Conservation (phyloP, 2,797 vertebrate species). For the Cossypha dichroa region DNA sequence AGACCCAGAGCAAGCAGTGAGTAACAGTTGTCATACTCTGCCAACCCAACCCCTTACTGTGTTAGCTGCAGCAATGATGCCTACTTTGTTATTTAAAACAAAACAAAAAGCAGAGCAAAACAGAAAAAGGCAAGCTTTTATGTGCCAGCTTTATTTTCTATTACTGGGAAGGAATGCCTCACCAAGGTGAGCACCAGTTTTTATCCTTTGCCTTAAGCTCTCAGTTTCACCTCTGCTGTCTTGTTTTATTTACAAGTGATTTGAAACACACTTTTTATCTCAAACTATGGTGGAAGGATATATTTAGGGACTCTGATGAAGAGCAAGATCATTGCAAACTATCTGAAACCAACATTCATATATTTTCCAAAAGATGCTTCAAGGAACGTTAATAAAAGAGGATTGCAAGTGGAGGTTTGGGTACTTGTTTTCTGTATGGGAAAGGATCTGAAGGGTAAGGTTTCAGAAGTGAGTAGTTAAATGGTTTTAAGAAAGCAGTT, state of each 20-base stretch:
- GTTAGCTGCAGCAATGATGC: background rate
- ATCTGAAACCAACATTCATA: background rate
- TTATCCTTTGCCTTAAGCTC: background rate
- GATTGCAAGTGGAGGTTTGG: background rate
- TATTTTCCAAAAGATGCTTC: background rate
- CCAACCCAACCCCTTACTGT: background rate
- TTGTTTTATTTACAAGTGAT: background rate
- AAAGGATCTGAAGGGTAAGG: background rate
- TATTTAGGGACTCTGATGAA: background rate
- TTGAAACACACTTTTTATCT: background rate
- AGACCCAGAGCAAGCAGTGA: background rate
- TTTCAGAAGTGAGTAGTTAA: background rate
- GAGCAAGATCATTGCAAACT: background rate
- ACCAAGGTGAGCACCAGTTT: background rate
- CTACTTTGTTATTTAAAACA: background rate
- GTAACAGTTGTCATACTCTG: background rate
- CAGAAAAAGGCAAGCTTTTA: background rate
- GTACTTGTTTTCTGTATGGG: background rate
- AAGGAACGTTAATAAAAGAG: background rate
- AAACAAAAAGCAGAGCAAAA: background rate
- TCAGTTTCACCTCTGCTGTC: background rate
- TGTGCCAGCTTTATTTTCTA: background rate
- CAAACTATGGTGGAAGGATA: background rate
- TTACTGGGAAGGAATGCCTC: background rate
- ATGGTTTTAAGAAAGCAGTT: slow-evolving; percentile 26